phyloP scores from a whole-genome alignment of 2,888 invertebrate genomes.

The Trileptium ribeirensis region DNA sequence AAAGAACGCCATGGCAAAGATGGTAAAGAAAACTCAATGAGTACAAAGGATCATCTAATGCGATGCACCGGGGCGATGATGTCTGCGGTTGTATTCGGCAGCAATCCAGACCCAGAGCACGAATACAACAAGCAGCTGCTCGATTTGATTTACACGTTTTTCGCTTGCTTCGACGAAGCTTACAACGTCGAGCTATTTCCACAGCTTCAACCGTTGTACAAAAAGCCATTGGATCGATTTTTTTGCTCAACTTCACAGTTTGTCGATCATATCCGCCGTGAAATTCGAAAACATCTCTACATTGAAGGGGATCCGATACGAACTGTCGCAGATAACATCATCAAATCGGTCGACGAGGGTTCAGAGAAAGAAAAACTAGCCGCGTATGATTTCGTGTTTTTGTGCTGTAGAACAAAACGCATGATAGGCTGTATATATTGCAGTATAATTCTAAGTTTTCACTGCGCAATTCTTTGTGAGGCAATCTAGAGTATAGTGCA shows the following conservation, averaged over 20 bases:
- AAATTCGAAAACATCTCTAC: neutral
- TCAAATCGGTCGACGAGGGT: neutral
- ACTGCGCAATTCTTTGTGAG: no score
- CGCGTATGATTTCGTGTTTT: neutral
- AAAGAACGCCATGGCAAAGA: no score
- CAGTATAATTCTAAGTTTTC: no score
- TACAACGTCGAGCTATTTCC: neutral
- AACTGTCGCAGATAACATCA: neutral
- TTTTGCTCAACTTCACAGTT: neutral
- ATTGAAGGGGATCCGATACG: neutral
- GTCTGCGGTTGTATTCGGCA: neutral
- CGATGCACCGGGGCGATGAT: neutral
- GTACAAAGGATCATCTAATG: neutral
- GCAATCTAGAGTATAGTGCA: no score
- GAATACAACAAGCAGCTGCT: neutral
- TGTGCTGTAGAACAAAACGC: no score
- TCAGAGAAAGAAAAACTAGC: neutral
- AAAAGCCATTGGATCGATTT: neutral
- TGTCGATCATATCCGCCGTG: neutral
- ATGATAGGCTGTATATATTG: no score
- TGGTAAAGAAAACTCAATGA: neutral
- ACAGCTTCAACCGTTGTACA: neutral
- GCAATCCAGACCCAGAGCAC: neutral
- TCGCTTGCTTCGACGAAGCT: neutral
- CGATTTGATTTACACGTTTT: neutral